Conservation (phyloP, 2,797 vertebrate genomes). For the Coccyzus lansbergi region DNA sequence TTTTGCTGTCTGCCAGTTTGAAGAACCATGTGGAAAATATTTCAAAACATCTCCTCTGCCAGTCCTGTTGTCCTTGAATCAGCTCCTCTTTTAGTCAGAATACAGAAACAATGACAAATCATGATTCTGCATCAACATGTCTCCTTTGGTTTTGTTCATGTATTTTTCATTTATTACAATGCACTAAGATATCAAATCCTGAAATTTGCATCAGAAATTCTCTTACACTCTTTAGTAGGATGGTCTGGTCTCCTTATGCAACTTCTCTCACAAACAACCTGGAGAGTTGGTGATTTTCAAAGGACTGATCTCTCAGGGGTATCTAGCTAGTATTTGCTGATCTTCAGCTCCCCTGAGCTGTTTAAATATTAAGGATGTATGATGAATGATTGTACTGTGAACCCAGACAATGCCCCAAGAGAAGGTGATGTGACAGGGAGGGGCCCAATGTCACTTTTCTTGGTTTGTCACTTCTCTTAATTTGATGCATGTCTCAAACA, state of each 20-base stretch:
- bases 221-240: neutral
- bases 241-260: neutral
- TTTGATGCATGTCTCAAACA: no score
- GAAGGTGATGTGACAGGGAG: no score
- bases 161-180: neutral
- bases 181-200: neutral
- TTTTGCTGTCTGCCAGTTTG: neutral
- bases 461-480: no score
- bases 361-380: neutral
- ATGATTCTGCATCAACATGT: neutral
- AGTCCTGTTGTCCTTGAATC: neutral
- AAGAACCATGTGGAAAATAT: neutral
- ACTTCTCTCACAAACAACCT: neutral
- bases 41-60: neutral
- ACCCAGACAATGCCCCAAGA: no score
- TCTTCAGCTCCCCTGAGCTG: neutral
- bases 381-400: no score
- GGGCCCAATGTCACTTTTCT: no score
- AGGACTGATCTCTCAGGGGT: neutral
- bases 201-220: neutral
- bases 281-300: neutral
- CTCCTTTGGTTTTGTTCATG: neutral
- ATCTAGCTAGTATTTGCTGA: neutral
- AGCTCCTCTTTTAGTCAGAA: neutral
- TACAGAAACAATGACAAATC: neutral